Conservation (phyloP, 2,113 vertebrate species). For the Microtus ochrogaster region DNA sequence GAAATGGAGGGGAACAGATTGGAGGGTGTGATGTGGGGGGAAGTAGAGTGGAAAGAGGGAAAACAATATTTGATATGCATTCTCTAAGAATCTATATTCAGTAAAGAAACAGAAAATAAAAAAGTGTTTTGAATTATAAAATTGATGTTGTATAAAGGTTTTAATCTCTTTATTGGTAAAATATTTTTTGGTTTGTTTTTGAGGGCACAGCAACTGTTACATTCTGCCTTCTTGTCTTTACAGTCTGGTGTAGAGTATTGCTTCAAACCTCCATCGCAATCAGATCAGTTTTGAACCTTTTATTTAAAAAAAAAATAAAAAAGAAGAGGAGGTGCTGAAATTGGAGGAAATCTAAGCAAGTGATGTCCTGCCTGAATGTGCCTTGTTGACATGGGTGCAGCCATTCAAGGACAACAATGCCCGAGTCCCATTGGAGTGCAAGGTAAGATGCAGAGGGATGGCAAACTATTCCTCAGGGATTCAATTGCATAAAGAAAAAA, state of each 20-base stretch:
- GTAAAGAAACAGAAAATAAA: not conserved
- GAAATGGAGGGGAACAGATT: not conserved
- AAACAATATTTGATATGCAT: not conserved
- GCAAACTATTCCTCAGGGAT: not conserved
- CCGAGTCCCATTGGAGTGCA: not conserved
- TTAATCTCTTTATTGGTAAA: not conserved
- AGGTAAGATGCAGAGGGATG: not conserved
- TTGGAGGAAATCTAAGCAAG: not conserved
- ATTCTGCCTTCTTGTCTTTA: not conserved
- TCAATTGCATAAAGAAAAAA: not conserved
- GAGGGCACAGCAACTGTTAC: not conserved
- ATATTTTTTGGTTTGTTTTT: not conserved
- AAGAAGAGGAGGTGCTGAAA: not conserved
- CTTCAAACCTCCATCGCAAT: not conserved
- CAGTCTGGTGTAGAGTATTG: not conserved
- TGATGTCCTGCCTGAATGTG: not conserved
- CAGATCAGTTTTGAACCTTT: not conserved
- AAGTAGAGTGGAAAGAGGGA: not conserved
- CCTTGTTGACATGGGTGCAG: not conserved
- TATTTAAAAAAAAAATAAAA: not conserved
- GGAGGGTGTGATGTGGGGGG: not conserved
- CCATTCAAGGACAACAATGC: not conserved
- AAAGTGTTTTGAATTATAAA: not conserved
- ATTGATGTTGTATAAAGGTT: not conserved
- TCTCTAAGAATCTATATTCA: not conserved